A percentile compares a stretch with the other conserved stretches of the same genome.
phyloP scores from a whole-genome alignment of 2,888 invertebrate species.

The Chrysomela aeneicollis region DNA sequence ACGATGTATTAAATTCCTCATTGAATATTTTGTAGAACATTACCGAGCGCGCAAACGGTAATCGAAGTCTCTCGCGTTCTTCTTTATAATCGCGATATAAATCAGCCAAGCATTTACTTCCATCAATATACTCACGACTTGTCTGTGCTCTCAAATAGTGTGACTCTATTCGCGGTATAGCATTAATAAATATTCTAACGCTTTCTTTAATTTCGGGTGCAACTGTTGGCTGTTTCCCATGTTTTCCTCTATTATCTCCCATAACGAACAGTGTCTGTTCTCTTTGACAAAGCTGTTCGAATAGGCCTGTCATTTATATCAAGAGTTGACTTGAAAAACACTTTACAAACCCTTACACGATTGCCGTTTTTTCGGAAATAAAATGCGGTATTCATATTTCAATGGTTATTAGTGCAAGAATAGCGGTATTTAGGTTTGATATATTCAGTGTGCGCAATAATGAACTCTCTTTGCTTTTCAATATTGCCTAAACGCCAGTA shows the following conservation, averaged over 20 bases:
- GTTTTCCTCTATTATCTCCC: no score
- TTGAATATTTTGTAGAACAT: constrained; percentile 18
- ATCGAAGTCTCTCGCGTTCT: constrained; percentile 2
- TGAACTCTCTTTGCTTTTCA: constrained; percentile 1
- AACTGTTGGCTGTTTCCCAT: no score
- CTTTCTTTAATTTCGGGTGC: no score
- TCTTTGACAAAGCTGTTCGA: constrained; percentile 7
- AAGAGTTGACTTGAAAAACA: constrained; percentile 1
- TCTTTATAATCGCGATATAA: constrained; percentile 13
- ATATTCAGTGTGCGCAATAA: constrained; percentile 1
- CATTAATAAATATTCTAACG: no score
- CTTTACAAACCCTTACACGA: constrained; percentile 6
- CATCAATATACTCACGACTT: constrained; percentile 12
- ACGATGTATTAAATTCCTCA: constrained; percentile 11
- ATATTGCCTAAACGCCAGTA: not conserved
- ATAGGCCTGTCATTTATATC: constrained; percentile 7
- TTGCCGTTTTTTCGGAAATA: constrained; percentile 3
- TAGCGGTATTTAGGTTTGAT: constrained; percentile 15
- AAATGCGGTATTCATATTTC: constrained; percentile 4
- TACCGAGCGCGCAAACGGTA: constrained; percentile 4
- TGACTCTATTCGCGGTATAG: no score
- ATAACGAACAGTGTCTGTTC: no score
- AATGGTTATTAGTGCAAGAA: constrained; percentile 4
- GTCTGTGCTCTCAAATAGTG: no score
- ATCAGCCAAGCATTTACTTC: constrained; percentile 12